phyloP scores from a whole-genome alignment of 1,140 invertebrate genomes.

The Episyrphus balteatus region DNA sequence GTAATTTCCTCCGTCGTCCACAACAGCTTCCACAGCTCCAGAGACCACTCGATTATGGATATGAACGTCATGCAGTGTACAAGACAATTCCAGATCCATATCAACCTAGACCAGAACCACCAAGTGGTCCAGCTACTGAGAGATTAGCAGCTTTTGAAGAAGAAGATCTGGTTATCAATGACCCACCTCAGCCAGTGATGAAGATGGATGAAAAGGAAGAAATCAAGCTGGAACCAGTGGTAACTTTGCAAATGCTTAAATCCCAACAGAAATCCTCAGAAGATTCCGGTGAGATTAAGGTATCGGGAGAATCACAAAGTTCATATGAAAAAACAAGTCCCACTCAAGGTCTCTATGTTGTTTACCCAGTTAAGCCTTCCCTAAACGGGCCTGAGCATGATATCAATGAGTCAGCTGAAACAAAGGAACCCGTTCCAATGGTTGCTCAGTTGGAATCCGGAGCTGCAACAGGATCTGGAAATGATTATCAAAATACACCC shows the following conservation, averaged over 20 bases:
- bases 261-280: constrained; percentile 33
- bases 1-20: constrained; percentile 15
- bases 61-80: constrained; percentile 23
- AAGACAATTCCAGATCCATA: neutral
- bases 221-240: constrained; percentile 36
- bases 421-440: constrained; percentile 8
- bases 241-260: constrained; percentile 56
- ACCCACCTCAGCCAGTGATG: constrained; percentile 25
- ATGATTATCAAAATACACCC: constrained; percentile 32
- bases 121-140: constrained; percentile 12
- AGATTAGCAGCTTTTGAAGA: constrained; percentile 26
- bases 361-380: constrained; percentile 44
- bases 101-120: constrained; percentile 7
- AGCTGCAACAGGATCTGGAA: constrained; percentile 10
- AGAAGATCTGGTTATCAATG: constrained; percentile 32
- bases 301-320: constrained; percentile 32
- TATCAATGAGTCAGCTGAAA: neutral
- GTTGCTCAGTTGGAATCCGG: constrained; percentile 8
- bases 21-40: constrained; percentile 4
- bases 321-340: constrained; percentile 5
- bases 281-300: constrained; percentile 26
- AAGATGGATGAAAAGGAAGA: constrained; percentile 21
- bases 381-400: constrained; percentile 16
- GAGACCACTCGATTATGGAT: constrained; percentile 9
- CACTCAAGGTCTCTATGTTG: constrained; percentile 44